Conservation (phyloP, 2,888 invertebrate species). For the Dynastes tityus region DNA sequence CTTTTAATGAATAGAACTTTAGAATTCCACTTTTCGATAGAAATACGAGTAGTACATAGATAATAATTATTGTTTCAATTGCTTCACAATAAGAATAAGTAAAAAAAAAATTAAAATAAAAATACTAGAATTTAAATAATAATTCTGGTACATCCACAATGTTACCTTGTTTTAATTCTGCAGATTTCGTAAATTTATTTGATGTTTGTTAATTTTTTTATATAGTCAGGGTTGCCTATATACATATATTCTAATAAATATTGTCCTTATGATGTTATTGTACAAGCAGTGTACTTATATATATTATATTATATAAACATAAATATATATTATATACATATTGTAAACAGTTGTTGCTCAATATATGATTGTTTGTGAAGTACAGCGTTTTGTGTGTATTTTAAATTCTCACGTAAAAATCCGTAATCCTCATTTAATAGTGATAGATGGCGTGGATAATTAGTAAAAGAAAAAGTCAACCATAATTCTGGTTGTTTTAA, state of each 20-base stretch:
- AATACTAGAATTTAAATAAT: background rate
- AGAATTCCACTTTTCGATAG: conserved; percentile 18
- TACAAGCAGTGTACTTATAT: conserved; percentile 56
- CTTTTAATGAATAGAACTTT: conserved; percentile 37
- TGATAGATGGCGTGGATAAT: background rate
- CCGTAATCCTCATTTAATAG: background rate
- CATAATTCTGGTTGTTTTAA: too few species aligned
- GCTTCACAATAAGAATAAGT: background rate
- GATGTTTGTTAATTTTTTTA: conserved; percentile 6
- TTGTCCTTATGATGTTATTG: conserved; percentile 50
- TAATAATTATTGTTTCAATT: background rate
- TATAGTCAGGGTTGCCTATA: conserved; percentile 48
- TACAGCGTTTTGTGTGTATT: conserved; percentile 30
- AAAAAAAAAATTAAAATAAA: background rate
- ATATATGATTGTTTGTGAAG: conserved; percentile 56
- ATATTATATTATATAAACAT: conserved; percentile 40
- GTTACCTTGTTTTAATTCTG: conserved; percentile 6
- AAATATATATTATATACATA: conserved; percentile 45
- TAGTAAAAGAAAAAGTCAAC: background rate
- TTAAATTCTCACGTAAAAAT: background rate
- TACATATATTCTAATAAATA: conserved; percentile 49
- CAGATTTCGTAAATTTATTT: conserved; percentile 19
- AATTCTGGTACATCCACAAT: conserved; percentile 19
- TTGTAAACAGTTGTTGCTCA: conserved; percentile 57
- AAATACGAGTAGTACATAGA: background rate